Conservation (phyloP, 1,140 invertebrate species). For the Heliconius himera region DNA sequence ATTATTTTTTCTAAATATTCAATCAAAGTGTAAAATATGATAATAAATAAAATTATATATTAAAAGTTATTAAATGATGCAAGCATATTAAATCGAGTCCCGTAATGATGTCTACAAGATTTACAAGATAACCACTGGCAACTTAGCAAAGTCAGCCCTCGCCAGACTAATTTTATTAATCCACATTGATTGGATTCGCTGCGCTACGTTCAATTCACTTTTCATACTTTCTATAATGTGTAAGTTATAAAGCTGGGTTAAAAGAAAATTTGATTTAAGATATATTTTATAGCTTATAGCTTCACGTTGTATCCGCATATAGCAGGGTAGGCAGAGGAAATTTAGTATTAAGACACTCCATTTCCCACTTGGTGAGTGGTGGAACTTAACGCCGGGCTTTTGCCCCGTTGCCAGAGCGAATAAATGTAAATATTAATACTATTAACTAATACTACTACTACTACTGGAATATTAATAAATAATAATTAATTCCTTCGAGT, state of each 20-base stretch:
- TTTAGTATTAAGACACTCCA: too few relatives aligned
- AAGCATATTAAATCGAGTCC: not conserved
- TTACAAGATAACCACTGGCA: constrained; percentile 36
- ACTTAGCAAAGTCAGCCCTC: constrained; percentile 31
- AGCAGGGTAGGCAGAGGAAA: too few relatives aligned
- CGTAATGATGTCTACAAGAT: constrained; percentile 19
- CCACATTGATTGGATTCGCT: constrained; percentile 36
- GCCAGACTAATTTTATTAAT: constrained; percentile 42
- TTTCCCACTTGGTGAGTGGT: too few relatives aligned
- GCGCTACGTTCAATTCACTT: constrained; percentile 34
- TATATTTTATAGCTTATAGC: not conserved
- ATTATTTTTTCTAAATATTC: too few relatives aligned
- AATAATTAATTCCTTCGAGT: too few relatives aligned
- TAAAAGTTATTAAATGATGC: not conserved
- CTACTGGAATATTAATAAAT: too few relatives aligned
- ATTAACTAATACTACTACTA: too few relatives aligned
- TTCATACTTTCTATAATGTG: constrained; percentile 27
- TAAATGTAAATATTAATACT: too few relatives aligned
- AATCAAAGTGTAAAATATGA: not conserved
- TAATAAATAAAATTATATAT: not conserved
- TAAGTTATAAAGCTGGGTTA: not conserved
- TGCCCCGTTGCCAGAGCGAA: too few relatives aligned
- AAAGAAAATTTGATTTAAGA: not conserved
- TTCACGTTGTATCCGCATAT: not conserved
- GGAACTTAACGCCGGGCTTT: too few relatives aligned